Evolutionary conservation across 1,140 invertebrate genomes (phyloP).

Genomic region (Ceratosolen fusciceps): DNA sequence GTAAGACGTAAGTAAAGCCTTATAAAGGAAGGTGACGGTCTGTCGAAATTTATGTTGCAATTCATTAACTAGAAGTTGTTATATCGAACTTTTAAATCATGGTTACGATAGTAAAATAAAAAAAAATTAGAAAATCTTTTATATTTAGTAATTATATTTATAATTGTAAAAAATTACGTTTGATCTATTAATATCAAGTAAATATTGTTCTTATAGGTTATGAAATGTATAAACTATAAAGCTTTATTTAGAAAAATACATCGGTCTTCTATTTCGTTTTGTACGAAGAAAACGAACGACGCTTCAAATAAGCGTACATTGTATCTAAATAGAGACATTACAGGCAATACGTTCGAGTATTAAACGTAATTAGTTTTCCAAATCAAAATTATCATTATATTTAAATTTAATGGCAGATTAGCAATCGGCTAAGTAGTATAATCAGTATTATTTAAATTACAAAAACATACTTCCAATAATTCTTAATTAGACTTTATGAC

Average conservation of each 20-base stretch:
- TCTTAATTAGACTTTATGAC: too few relatives aligned
- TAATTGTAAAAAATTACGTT: too few relatives aligned
- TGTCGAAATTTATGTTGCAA: slow-evolving; percentile 35
- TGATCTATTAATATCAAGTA: too few relatives aligned
- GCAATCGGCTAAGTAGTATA: not conserved
- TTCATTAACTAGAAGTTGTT: slow-evolving; percentile 1
- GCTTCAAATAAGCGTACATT: not conserved
- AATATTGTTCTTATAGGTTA: too few relatives aligned
- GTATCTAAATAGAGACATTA: not conserved
- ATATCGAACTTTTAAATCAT: not conserved
- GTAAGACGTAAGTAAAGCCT: too few relatives aligned
- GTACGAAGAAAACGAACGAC: too few relatives aligned
- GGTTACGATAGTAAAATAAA: not conserved
- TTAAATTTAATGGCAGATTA: not conserved
- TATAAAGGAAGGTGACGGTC: not conserved
- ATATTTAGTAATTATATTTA: too few relatives aligned
- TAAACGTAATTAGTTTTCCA: not conserved
- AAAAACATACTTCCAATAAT: too few relatives aligned
- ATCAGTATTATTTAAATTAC: not conserved
- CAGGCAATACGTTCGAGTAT: not conserved
- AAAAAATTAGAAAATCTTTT: too few relatives aligned
- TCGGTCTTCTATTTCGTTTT: too few relatives aligned
- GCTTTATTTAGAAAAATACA: too few relatives aligned
- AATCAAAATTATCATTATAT: not conserved
- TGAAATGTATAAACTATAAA: too few relatives aligned